These are phyloP conservation scores for Sitobion miscanthi DNA, from an alignment of 1,140 invertebrate genomes.

Conservation along the genomic window DNA sequence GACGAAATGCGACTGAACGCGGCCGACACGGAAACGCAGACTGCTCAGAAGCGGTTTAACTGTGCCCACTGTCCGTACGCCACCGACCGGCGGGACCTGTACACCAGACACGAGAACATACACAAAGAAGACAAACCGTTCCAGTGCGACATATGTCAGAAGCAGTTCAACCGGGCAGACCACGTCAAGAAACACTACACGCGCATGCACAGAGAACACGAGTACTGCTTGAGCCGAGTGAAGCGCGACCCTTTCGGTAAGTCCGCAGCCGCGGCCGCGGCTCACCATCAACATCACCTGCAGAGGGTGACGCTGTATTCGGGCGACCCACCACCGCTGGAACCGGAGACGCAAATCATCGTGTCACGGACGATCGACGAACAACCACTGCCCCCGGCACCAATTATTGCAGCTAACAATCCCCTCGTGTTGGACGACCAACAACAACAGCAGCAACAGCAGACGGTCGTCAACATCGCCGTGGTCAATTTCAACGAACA, in stretches of 20 bases:
- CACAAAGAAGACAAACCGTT: slow-evolving; percentile 93
- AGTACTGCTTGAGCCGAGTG: slow-evolving; percentile 84
- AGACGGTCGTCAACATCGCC: slow-evolving; percentile 54
- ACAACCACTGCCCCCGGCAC: background rate
- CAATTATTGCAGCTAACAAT: background rate
- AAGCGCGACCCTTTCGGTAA: slow-evolving; percentile 64
- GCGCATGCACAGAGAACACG: slow-evolving; percentile 85
- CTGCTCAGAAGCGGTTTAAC: slow-evolving; percentile 75
- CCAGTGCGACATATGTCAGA: slow-evolving; percentile 88
- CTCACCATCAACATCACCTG: background rate
- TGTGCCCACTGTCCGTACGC: slow-evolving; percentile 87
- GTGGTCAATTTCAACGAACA: slow-evolving; percentile 53
- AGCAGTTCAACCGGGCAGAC: slow-evolving; percentile 92
- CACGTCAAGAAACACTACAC: slow-evolving; percentile 94
- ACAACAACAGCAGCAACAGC: slow-evolving; percentile 37
- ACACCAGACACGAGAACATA: slow-evolving; percentile 94
- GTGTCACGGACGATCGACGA: slow-evolving; percentile 25
- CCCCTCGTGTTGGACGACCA: slow-evolving; percentile 32
- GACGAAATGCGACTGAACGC: background rate
- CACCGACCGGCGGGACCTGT: slow-evolving; percentile 90
- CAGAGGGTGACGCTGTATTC: slow-evolving; percentile 51
- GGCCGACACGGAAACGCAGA: slow-evolving; percentile 50
- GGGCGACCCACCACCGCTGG: slow-evolving; percentile 26
- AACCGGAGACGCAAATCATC: slow-evolving; percentile 42
- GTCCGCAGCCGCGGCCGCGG: background rate